phyloP scores from a whole-genome alignment of 2,888 invertebrate genomes.

The Unio delphinus region DNA sequence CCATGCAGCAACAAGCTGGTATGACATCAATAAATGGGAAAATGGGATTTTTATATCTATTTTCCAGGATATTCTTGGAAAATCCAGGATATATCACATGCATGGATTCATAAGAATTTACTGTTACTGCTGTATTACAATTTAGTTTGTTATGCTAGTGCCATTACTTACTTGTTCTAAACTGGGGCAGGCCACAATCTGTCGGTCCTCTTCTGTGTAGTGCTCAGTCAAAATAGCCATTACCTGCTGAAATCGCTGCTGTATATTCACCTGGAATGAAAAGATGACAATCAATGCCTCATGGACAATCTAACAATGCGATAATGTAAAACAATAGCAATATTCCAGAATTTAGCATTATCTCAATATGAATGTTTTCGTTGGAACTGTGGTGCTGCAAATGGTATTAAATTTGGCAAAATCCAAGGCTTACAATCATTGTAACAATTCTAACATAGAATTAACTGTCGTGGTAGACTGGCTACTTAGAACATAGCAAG shows the following conservation, averaged over 20 bases:
- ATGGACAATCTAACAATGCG: neutral
- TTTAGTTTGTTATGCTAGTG: neutral
- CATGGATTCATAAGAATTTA: too few relatives aligned
- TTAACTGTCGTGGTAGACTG: too few relatives aligned
- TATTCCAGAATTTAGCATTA: too few relatives aligned
- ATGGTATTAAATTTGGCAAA: too few relatives aligned
- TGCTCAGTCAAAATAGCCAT: conserved; percentile 82
- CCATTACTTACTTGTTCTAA: conserved; percentile 88
- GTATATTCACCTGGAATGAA: conserved; percentile 80
- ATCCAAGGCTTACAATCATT: too few relatives aligned
- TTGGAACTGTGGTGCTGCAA: too few relatives aligned
- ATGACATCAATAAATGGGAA: too few relatives aligned
- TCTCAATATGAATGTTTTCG: too few relatives aligned
- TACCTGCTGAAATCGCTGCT: conserved; percentile 84
- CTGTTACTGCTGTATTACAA: neutral
- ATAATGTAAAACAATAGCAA: too few relatives aligned
- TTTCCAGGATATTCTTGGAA: neutral
- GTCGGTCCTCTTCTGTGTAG: conserved; percentile 81
- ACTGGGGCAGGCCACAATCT: conserved; percentile 91
- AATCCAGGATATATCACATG: neutral
- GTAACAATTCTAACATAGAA: too few relatives aligned
- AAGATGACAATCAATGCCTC: conserved; percentile 1
- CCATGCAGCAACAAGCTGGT: neutral
- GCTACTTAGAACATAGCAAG: too few relatives aligned
- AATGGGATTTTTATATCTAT: too few relatives aligned